Evolutionary conservation across 2,113 vertebrate species (phyloP).

Genomic region (Coptodon bakossiorum): DNA sequence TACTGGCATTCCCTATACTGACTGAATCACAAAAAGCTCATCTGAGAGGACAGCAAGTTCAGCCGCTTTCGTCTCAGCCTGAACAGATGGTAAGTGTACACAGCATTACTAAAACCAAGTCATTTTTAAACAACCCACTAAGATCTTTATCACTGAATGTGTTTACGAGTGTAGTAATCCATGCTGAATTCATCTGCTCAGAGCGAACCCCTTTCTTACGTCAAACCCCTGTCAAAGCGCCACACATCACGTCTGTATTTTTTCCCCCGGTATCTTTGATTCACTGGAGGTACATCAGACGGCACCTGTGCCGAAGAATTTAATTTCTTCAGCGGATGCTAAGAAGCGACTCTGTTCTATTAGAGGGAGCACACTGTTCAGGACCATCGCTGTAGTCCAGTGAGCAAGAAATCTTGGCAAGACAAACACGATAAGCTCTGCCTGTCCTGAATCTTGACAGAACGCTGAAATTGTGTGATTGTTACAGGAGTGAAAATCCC

Average conservation of each 20-base stretch:
- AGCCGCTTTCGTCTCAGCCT: not conserved
- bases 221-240: not conserved
- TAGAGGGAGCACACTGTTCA: conserved; percentile 23
- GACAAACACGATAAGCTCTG: conserved; percentile 56
- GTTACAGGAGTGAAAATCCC: conserved; percentile 39
- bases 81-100: conserved; percentile 8
- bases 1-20: not conserved
- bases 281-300: not conserved
- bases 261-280: not conserved
- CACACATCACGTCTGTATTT: not conserved
- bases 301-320: conserved; percentile 5
- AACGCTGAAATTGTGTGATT: conserved; percentile 50
- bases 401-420: conserved; percentile 43
- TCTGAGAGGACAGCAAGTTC: not conserved
- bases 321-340: conserved; percentile 18
- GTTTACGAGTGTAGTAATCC: not conserved
- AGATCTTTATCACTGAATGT: conserved; percentile 2
- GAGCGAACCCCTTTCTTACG: not conserved
- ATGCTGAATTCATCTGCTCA: not conserved
- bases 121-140: not conserved
- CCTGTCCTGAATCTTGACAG: conserved; percentile 42
- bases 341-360: conserved; percentile 20
- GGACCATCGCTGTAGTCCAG: conserved; percentile 34
- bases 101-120: conserved; percentile 8
- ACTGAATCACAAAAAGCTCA: not conserved